Base-by-base conservation (phyloP, 2,888 invertebrate species). In the Ormyrus labotus region DNA sequence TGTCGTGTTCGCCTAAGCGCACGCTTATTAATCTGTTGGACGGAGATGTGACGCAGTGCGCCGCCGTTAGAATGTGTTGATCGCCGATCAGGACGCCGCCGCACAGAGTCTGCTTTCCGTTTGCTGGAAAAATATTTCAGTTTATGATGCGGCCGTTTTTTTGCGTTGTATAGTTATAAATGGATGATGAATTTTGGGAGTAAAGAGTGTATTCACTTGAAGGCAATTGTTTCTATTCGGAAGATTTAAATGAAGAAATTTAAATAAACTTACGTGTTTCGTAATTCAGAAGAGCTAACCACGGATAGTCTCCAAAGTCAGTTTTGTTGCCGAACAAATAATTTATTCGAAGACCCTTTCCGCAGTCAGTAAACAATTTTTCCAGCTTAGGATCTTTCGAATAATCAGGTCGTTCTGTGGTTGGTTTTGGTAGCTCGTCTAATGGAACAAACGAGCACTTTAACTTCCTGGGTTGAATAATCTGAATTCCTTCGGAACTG, bases 211-310 rank as follows among this genome's bases (percentile, higher is more conserved):
- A 34, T 3, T 34, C 34, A 3, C 3, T 34, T 4, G 34, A 34
- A 4, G 2, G 34, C 4, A 4, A 34, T 34, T 34, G 1, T 34
- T 34, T 34, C 34, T 34, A 34, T 34, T 34, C 34, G 34, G 34
- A 34, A 34, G 34, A 34, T 34, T 34, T 34, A 58, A 19, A 1
- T 6, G 13, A 58, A 58, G 6, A 58, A 58, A 55, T 6, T 45
- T 67, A 34, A 34, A 34, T 34, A 34, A 34, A 75, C 80, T 75
- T 65, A 80, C 80, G 8, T 11, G 75, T 80, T 6, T 71, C 34
- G 11, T 51, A 80, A 51, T 80, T 70, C 53, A 80, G 10, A 10
- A 75, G 64, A 34, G 80, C 80, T 9, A 75, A 11, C 80, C 80
- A 80, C 13, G 80, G 80, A 10, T 70, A 80, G 5, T 80, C 80